phyloP scores from a whole-genome alignment of 1,140 invertebrate genomes.

The Micrasema longulum region DNA sequence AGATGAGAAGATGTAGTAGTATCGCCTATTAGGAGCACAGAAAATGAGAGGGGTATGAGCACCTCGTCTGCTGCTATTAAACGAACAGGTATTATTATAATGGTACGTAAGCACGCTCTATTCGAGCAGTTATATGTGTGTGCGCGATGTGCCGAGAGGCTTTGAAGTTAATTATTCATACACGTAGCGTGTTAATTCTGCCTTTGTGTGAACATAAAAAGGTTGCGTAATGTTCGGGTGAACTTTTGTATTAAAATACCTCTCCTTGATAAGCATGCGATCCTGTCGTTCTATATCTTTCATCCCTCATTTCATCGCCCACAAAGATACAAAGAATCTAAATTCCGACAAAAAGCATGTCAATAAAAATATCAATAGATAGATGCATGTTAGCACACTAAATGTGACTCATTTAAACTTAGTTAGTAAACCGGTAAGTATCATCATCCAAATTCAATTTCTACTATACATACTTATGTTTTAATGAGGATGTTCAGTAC shows the following conservation, averaged over 20 bases:
- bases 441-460: too few relatives aligned
- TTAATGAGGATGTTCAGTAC: too few relatives aligned
- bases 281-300: slow-evolving; percentile 20
- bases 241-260: slow-evolving; percentile 35
- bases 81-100: slow-evolving; percentile 28
- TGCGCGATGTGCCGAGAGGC: slow-evolving; percentile 27
- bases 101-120: slow-evolving; percentile 27
- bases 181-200: slow-evolving; percentile 45
- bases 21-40: slow-evolving; percentile 15
- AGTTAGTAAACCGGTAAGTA: too few relatives aligned
- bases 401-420: too few relatives aligned
- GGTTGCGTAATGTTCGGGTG: slow-evolving; percentile 34
- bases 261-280: slow-evolving; percentile 27
- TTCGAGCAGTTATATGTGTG: slow-evolving; percentile 3
- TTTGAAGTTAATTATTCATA: slow-evolving; percentile 48
- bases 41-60: background rate
- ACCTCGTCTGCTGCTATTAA: slow-evolving; percentile 1
- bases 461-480: too few relatives aligned
- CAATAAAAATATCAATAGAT: too few relatives aligned
- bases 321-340: too few relatives aligned
- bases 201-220: slow-evolving; percentile 36
- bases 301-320: background rate
- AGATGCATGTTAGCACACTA: too few relatives aligned
- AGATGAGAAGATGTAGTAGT: too few relatives aligned
- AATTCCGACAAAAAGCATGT: too few relatives aligned